Conservation (phyloP, 2,888 invertebrate species). For the Norana najaformis region DNA sequence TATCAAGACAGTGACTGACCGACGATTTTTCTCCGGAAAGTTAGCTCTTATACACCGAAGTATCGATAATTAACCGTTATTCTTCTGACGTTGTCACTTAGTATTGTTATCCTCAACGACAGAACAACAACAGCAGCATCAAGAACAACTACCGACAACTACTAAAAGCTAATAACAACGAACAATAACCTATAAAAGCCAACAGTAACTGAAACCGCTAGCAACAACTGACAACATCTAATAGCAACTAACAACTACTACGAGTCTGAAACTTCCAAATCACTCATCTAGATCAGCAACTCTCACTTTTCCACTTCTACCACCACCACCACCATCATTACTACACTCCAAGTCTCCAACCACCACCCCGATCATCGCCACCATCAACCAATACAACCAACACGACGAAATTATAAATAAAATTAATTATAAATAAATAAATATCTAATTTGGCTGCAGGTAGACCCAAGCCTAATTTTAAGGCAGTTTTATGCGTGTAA, state of each 20-base stretch:
- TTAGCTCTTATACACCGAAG: too few species aligned
- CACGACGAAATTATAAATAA: neutral
- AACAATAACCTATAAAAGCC: too few species aligned
- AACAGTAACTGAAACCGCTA: too few species aligned
- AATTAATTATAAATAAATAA: neutral
- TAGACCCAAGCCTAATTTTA: neutral
- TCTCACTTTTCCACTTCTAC: neutral
- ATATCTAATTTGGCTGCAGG: neutral
- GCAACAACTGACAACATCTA: neutral
- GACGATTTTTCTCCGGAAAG: too few species aligned
- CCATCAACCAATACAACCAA: neutral
- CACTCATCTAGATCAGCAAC: neutral
- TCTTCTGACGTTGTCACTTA: too few species aligned
- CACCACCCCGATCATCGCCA: neutral
- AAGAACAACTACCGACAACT: too few species aligned
- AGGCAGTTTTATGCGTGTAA: neutral
- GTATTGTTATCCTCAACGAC: too few species aligned
- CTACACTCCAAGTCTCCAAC: too few species aligned
- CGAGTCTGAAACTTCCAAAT: neutral
- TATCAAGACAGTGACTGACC: neutral
- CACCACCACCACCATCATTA: neutral
- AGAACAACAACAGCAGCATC: too few species aligned
- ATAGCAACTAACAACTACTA: neutral
- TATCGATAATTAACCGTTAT: too few species aligned
- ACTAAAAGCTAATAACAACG: too few species aligned